Conservation (phyloP, 30 jellyfish, hydroid and myxozoan genomes). For the Euphysa ruthae region DNA sequence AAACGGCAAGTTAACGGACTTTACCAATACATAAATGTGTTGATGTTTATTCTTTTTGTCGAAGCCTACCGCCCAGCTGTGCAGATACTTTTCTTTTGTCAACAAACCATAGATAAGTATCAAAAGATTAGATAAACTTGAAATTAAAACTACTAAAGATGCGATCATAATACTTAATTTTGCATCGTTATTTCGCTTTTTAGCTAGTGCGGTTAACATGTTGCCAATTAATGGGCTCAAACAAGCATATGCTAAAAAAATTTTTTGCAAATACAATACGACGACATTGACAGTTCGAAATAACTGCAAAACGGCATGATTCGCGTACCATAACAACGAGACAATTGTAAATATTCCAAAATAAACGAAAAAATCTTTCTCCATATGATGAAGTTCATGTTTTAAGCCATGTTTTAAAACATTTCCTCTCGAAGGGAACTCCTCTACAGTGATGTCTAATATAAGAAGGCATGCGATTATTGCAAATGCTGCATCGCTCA, state of each 20-base stretch:
- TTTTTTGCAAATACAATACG: conserved; percentile 11
- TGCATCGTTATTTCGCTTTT: conserved; percentile 1
- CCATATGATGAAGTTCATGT: conserved; percentile 9
- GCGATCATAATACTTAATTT: conserved; percentile 2
- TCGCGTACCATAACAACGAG: conserved; percentile 21
- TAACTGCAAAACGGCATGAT: conserved; percentile 25
- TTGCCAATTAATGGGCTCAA: conserved; percentile 16
- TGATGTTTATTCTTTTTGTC: not conserved
- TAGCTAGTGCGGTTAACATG: not conserved
- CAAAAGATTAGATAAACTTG: conserved; percentile 4
- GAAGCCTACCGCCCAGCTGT: conserved; percentile 22
- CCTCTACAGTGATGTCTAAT: conserved; percentile 24
- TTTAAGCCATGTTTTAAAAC: not conserved
- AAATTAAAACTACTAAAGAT: not conserved
- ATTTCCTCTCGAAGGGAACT: conserved; percentile 4
- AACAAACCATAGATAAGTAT: conserved; percentile 3
- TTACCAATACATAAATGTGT: not conserved
- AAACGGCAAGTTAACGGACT: conserved; percentile 19
- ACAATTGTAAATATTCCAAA: conserved; percentile 3
- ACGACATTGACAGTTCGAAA: conserved; percentile 18
- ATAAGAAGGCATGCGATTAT: conserved; percentile 26
- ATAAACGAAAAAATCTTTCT: not conserved
- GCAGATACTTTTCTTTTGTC: conserved; percentile 17
- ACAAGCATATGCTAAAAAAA: conserved; percentile 12
- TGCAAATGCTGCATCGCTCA: conserved; percentile 40